Percentiles rank a stretch among this genome's conserved stretches.
Conservation (phyloP, 1,140 invertebrate genomes). For the Nephila pilipes region DNA sequence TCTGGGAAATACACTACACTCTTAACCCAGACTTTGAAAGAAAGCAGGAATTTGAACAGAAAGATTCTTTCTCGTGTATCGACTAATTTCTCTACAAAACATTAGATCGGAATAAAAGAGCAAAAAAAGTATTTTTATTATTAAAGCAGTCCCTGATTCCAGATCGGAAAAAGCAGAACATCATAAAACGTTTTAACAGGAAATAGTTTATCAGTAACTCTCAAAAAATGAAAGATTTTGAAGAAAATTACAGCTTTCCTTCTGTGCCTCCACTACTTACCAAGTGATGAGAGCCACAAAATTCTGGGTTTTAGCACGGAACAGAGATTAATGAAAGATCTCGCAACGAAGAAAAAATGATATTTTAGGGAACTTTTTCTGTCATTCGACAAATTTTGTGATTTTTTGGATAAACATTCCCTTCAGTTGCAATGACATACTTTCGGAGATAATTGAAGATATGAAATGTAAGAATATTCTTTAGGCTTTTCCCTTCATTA, state of each 20-base stretch:
- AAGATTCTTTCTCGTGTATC: too few species aligned
- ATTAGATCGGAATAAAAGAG: too few species aligned
- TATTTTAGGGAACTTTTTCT: background rate
- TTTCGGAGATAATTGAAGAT: background rate
- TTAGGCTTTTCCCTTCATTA: background rate
- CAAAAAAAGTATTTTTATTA: background rate
- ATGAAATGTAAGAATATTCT: background rate
- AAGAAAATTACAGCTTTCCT: background rate
- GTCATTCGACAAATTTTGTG: background rate
- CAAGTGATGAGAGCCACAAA: background rate
- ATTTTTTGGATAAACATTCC: background rate
- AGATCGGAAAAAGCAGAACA: background rate
- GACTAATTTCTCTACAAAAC: too few species aligned
- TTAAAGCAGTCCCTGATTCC: background rate
- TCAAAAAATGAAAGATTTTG: background rate
- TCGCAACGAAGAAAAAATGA: background rate
- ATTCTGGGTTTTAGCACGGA: background rate
- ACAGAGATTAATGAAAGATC: background rate
- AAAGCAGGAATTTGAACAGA: too few species aligned
- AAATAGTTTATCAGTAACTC: background rate
- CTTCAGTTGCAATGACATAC: background rate
- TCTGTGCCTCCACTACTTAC: background rate
- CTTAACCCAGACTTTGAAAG: too few species aligned
- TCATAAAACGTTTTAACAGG: background rate
- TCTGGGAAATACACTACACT: too few species aligned